Base-by-base conservation (phyloP, 2,888 invertebrate genomes). In the Mythimna ferrago region DNA sequence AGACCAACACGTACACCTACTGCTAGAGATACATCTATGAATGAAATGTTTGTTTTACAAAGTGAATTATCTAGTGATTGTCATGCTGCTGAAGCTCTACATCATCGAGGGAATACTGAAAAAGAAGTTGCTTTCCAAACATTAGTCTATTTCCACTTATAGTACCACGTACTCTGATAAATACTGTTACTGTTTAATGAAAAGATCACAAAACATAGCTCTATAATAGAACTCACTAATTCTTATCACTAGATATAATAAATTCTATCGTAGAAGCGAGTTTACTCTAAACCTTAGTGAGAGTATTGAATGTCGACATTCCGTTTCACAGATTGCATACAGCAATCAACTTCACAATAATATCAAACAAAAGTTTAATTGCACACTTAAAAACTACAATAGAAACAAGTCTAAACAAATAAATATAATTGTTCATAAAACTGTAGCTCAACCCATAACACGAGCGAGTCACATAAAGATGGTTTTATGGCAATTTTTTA, bases 401-500 rank as follows among this genome's bases (percentile, higher is more conserved):
- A 32, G 19, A 58, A 58, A 48, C n/a, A 61, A 10, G 44, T 61
- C 48, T 6, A 73, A 56, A 61, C 41, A 56, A 67, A 62, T 56
- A 65, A 53, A 54, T 54, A 32, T 62, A 73, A 78, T 53, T 44
- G 21, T 72, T 54, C 51, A 78, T 65, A 35, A 51, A 65, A 78
- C 41, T 53, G 21, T 44, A 51, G 26, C 26, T 16, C 38, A 56
- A 35, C 26, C 19, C 54, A 48, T 57, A 72, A 77, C 7, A 26
- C 32, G 62, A 73, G 44, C 10, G 32, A 78, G 21, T 19, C 78
- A 32, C 72, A 66, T 78, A 78, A 62, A 65, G n/a, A 65, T 57
- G n/a, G 41, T 54, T 67, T 78, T 81, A 78, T 66, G 26, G 56
- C 56, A 53, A 6, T 71, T 57, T 68, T 65, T 68, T 74, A 78